Percentiles rank a stretch among this genome's conserved stretches.
Conservation (phyloP, 2,888 invertebrate species). For the Amiota communis region DNA sequence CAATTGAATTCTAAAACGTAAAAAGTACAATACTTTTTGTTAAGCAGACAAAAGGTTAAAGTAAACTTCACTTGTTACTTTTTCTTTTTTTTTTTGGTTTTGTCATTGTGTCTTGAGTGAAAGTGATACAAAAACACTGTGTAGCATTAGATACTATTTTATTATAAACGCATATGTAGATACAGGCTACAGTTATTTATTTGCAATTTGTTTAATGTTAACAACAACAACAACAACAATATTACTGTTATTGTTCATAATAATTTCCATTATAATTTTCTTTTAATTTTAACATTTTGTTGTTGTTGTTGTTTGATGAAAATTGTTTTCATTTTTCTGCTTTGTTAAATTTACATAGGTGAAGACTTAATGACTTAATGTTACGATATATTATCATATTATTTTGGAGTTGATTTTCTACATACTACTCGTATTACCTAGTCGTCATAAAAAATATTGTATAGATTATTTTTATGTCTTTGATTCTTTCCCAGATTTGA, state of each 20-base stretch:
- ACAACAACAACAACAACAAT: too few species aligned
- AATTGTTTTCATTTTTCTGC: too few species aligned
- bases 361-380: too few species aligned
- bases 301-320: background rate
- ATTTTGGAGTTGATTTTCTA: too few species aligned
- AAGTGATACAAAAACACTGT: background rate
- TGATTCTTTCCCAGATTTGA: too few species aligned
- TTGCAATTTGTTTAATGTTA: constrained; percentile 2
- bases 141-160: too few species aligned
- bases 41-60: background rate
- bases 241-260: background rate
- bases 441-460: too few species aligned
- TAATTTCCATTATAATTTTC: too few species aligned
- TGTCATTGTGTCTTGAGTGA: background rate
- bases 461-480: too few species aligned
- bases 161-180: background rate
- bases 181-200: background rate
- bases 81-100: background rate
- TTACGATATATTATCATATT: too few species aligned
- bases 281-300: background rate
- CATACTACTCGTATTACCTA: too few species aligned
- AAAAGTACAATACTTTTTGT: background rate
- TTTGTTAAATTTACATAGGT: too few species aligned
- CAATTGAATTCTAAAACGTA: background rate
- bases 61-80: background rate